These are phyloP conservation scores for Gyrodactylus bullatarudis DNA, from an alignment of 1,140 invertebrate species.

Conservation along the genomic window DNA sequence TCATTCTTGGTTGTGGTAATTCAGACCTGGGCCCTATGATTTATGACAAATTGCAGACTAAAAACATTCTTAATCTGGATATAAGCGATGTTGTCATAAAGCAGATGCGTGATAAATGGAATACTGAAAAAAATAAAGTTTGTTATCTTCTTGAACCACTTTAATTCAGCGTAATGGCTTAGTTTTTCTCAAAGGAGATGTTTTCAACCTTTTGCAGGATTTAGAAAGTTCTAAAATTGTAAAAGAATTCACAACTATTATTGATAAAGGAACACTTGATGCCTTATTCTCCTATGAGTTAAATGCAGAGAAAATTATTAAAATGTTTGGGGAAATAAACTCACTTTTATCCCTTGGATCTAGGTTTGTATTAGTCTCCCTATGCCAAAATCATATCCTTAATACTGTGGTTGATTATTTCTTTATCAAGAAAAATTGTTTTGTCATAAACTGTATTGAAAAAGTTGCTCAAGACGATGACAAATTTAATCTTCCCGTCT, in stretches of 20 bases:
- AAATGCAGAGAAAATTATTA: background rate
- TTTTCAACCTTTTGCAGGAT: background rate
- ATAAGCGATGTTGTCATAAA: background rate
- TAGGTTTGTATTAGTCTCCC: background rate
- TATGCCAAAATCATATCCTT: background rate
- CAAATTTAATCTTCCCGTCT: background rate
- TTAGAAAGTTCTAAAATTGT: background rate
- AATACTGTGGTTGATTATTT: background rate
- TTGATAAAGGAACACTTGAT: background rate
- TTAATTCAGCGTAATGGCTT: background rate
- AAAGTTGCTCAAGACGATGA: background rate
- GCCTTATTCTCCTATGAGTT: background rate
- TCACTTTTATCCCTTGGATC: background rate
- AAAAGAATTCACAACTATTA: background rate
- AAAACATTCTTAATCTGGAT: background rate
- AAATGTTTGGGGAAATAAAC: background rate
- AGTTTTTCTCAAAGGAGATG: background rate
- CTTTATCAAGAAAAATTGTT: background rate
- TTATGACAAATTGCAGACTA: background rate
- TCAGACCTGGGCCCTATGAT: background rate
- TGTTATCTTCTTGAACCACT: no score
- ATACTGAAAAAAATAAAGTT: no score
- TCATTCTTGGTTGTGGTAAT: background rate
- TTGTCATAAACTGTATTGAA: background rate
- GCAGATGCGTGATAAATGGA: background rate